These are phyloP conservation scores for Sebastes variabilis DNA, from an alignment of 2,797 vertebrate genomes.

Conservation along the genomic window DNA sequence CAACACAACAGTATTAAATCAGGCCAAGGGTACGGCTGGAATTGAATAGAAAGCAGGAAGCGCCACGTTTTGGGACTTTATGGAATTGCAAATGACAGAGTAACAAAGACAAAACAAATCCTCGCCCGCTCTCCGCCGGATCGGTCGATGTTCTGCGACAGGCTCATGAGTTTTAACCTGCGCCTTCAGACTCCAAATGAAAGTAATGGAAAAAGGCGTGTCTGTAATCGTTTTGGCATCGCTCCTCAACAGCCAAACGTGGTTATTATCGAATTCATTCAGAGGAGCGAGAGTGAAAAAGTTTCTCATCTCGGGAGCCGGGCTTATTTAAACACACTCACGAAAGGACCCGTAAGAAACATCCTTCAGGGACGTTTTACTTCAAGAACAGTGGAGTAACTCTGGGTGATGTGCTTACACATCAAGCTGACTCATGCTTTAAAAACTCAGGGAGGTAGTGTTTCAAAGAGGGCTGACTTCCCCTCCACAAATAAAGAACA, in stretches of 20 bases:
- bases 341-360: background rate
- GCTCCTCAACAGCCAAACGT: background rate
- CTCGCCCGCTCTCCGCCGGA: background rate
- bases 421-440: constrained; percentile 48
- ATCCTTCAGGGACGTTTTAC: constrained; percentile 11
- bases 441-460: constrained; percentile 34
- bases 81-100: constrained; percentile 55
- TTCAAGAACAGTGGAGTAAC: constrained; percentile 1
- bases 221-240: background rate
- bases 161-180: constrained; percentile 31
- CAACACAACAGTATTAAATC: constrained; percentile 67
- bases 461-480: constrained; percentile 16
- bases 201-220: constrained; percentile 16
- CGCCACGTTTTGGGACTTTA: constrained; percentile 45
- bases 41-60: constrained; percentile 67
- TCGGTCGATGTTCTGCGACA: constrained; percentile 5
- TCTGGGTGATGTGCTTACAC: background rate
- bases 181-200: constrained; percentile 18
- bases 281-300: constrained; percentile 2
- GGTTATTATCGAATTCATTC: constrained; percentile 25
- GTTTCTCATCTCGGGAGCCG: background rate
- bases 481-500: constrained; percentile 51
- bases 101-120: constrained; percentile 39
- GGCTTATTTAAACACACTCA: constrained; percentile 31
- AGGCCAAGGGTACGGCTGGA: constrained; percentile 67